Conservation (phyloP, 1,140 invertebrate genomes). For the Drosophila novamexicana region DNA sequence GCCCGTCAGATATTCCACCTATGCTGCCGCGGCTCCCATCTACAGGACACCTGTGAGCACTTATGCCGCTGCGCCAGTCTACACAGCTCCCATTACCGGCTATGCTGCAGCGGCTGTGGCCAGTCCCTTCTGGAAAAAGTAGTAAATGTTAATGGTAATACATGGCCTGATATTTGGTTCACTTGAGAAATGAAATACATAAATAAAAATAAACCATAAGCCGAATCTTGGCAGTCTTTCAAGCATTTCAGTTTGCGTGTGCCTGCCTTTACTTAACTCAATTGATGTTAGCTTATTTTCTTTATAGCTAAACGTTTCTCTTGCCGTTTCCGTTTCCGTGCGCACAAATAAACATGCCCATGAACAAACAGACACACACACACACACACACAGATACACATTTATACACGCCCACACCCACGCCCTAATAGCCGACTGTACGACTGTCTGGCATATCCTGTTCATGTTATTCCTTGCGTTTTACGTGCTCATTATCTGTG, state of each 20-base stretch:
- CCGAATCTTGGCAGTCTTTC: conserved; percentile 5
- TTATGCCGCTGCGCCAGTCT: conserved; percentile 14
- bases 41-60: conserved; percentile 28
- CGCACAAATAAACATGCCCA: conserved; percentile 11
- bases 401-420: neutral
- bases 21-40: conserved; percentile 4
- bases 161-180: conserved; percentile 5
- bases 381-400: conserved; percentile 4
- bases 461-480: conserved; percentile 41
- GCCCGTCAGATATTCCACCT: neutral
- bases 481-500: conserved; percentile 77
- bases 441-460: conserved; percentile 24
- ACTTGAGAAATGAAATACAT: conserved; percentile 16
- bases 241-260: conserved; percentile 45
- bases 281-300: conserved; percentile 51
- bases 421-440: neutral
- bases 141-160: conserved; percentile 2
- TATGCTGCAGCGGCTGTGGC: conserved; percentile 10
- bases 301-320: conserved; percentile 35
- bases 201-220: conserved; percentile 8
- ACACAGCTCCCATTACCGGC: conserved; percentile 6
- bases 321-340: conserved; percentile 34
- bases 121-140: conserved; percentile 18
- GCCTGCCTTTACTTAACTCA: conserved; percentile 40
- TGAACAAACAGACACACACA: neutral